These are phyloP conservation scores for Euplexia lucipara DNA, from an alignment of 2,888 invertebrate genomes.

Conservation along the genomic window DNA sequence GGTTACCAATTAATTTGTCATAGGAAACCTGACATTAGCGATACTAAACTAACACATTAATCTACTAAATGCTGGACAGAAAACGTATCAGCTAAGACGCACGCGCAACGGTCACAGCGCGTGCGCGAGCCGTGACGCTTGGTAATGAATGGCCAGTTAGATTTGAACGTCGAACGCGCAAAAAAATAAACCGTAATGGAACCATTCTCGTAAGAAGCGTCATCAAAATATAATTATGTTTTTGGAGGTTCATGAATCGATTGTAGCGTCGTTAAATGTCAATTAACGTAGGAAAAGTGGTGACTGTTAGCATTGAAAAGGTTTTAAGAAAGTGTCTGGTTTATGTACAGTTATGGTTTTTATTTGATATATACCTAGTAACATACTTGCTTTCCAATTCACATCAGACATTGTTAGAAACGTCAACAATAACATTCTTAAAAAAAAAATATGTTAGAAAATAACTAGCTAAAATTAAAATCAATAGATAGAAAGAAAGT, in stretches of 20 bases:
- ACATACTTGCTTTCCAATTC: too few species aligned
- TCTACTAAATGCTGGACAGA: conserved; percentile 59
- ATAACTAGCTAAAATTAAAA: neutral
- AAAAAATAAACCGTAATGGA: conserved; percentile 64
- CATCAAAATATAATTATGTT: conserved; percentile 14
- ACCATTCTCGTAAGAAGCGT: conserved; percentile 13
- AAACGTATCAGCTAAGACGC: conserved; percentile 76
- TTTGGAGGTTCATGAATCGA: conserved; percentile 12
- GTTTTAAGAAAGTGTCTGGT: neutral
- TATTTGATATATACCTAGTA: too few species aligned
- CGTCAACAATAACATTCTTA: too few species aligned
- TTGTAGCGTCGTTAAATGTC: conserved; percentile 21
- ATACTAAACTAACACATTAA: conserved; percentile 59
- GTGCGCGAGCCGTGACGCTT: conserved; percentile 75
- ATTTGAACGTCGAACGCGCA: conserved; percentile 54
- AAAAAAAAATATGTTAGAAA: neutral
- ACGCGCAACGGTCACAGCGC: conserved; percentile 71
- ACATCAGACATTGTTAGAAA: too few species aligned
- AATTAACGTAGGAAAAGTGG: conserved; percentile 1
- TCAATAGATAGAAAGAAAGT: too few species aligned
- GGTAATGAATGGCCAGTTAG: conserved; percentile 66
- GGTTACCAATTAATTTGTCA: conserved; percentile 29
- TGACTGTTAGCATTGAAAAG: conserved; percentile 1
- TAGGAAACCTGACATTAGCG: conserved; percentile 38
- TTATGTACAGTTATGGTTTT: too few species aligned